Conservation (phyloP, 2,113 vertebrate genomes). For the Halcyon senegalensis region DNA sequence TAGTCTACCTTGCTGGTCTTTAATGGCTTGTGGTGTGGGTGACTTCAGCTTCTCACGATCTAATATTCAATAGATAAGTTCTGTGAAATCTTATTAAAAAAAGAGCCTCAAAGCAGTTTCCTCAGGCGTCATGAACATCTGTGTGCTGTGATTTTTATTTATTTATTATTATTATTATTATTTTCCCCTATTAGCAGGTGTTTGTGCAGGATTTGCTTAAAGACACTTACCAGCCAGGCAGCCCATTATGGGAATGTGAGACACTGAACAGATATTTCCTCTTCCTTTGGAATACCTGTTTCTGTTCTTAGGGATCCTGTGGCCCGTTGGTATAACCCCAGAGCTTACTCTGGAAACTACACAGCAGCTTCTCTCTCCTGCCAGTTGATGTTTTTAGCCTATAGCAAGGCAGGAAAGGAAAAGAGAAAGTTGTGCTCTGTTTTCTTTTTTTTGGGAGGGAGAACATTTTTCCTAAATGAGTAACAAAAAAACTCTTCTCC, state of each 20-base stretch:
- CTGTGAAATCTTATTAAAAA: not conserved
- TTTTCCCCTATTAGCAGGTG: not conserved
- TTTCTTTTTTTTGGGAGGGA: no score
- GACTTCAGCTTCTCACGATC: not conserved
- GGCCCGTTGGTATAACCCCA: not conserved
- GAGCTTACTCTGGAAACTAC: not conserved
- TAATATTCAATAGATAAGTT: not conserved
- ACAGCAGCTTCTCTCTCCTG: not conserved
- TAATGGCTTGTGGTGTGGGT: not conserved
- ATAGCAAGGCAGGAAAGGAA: not conserved
- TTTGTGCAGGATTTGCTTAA: not conserved
- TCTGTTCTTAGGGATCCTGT: not conserved
- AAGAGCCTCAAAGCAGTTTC: not conserved
- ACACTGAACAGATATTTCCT: not conserved
- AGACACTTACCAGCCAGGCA: not conserved
- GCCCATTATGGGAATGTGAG: accelerated
- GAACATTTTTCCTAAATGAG: not conserved
- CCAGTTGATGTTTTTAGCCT: not conserved
- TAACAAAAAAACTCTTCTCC: not conserved
- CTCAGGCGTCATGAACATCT: not conserved
- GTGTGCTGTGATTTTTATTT: not conserved
- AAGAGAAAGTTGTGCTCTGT: not conserved
- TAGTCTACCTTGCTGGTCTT: not conserved
- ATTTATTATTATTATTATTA: not conserved
- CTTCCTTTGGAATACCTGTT: not conserved